Base-by-base conservation (phyloP, 2,113 vertebrate species). In the Thalassarche chlororhynchos region DNA sequence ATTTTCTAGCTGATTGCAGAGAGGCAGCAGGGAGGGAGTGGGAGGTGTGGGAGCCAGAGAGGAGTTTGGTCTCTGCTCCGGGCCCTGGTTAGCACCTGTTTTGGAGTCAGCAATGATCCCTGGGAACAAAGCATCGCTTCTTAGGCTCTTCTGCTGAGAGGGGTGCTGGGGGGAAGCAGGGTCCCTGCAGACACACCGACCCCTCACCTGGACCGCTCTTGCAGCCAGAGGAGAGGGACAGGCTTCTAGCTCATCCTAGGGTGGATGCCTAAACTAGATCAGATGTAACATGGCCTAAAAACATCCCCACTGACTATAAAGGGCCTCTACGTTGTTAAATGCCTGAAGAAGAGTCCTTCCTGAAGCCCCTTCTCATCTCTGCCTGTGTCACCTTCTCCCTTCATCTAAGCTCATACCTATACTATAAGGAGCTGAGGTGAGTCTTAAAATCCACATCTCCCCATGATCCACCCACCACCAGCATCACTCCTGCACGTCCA, bases 311-410 rank as follows among this genome's bases (percentile, higher is more conserved):
- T 38, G 49, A 29, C 15, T 47, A 46, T 14, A 49, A 78, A 81
- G 6, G 9, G 21, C 4, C 4, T 31, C 32, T 40, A 2, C 0
- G 0, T 3, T 42, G 54, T 46, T 17, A 28, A 57, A 49, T 5
- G 7, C 40, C 55, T 70, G 21, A 49, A 90, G 28, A 49, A 79
- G 2, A 69, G 19, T 20, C n/a, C 16, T 62, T 79, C 44, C 18
- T 9, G 5, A 71, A 74, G 32, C 28, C 28, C 16, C 5, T 66
- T 55, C 38, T 78, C 54, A 55, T 38, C 29, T 54, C 66, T 58
- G 46, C 36, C 12, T 17, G 23, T 34, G 18, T 29, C 62, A 47
- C 14, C 13, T 66, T 66, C 29, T 58, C 42, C 36, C 12, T 69
- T 71, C 15, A 40, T 38, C n/a, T 26, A 12, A n/a, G 20, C 31